Percentiles rank a stretch among this genome's conserved stretches.
These are phyloP conservation scores for Megalops atlanticus DNA, from an alignment of 2,113 vertebrate genomes.

Conservation along the genomic window DNA sequence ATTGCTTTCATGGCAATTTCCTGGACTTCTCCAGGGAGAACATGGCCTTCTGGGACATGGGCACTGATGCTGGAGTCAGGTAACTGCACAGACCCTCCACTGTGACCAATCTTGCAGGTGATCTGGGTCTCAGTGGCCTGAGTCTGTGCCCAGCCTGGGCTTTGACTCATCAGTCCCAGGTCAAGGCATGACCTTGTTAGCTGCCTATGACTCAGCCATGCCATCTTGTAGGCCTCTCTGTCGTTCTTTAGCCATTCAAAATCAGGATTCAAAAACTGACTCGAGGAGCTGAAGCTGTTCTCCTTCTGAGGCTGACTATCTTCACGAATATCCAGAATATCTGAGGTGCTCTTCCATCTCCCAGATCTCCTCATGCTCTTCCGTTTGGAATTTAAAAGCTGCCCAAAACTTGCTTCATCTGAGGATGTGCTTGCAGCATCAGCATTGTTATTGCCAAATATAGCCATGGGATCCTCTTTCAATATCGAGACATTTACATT, in stretches of 20 bases:
- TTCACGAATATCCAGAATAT: conserved; percentile 80
- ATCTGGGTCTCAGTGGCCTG: conserved; percentile 82
- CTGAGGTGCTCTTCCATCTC: conserved; percentile 86
- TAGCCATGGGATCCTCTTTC: conserved; percentile 71
- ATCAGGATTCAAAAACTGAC: conserved; percentile 70
- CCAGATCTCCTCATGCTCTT: conserved; percentile 69
- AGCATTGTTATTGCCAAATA: conserved; percentile 65
- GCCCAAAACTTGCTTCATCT: conserved; percentile 80
- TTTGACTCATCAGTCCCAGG: conserved; percentile 84
- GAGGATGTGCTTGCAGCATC: conserved; percentile 82
- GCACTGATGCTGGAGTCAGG: conserved; percentile 82
- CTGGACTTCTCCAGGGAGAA: conserved; percentile 82
- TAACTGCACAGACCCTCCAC: conserved; percentile 84
- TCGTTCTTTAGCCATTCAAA: conserved; percentile 84
- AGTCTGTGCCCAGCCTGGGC: conserved; percentile 93
- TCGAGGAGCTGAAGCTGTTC: conserved; percentile 52
- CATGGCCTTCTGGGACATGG: conserved; percentile 84
- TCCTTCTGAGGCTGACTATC: conserved; percentile 53
- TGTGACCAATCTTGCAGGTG: conserved; percentile 78
- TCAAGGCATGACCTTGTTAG: conserved; percentile 89
- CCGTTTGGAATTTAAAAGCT: conserved; percentile 65
- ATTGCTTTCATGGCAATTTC: conserved; percentile 85
- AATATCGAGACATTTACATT: conserved; percentile 57
- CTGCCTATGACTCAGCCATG: conserved; percentile 92
- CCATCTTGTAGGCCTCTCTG: conserved; percentile 91